Evolutionary conservation across 2,888 invertebrate genomes (phyloP).

Genomic region (Pristionchus exspectatus): DNA sequence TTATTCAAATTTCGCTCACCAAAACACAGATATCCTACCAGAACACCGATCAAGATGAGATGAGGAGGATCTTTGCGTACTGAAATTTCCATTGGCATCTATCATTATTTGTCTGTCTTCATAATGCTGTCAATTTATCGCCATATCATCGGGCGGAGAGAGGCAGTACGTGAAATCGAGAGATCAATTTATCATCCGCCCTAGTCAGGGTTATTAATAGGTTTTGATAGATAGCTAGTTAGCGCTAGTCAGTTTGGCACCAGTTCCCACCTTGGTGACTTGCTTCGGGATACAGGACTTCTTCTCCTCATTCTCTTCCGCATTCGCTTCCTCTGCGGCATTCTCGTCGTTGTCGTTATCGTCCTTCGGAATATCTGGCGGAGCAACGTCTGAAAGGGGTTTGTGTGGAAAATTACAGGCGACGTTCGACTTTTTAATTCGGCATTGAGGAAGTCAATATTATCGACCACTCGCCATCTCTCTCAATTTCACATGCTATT

Average conservation of each 20-base stretch:
- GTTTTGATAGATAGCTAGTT: no score
- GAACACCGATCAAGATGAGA: constrained; percentile 76
- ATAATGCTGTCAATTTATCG: neutral
- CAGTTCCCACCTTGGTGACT: neutral
- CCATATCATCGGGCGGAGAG: no score
- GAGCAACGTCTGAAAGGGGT: neutral
- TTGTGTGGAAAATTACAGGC: neutral
- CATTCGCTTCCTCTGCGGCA: neutral
- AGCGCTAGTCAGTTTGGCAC: no score
- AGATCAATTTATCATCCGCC: no score
- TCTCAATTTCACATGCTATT: no score
- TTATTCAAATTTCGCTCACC: constrained; percentile 59
- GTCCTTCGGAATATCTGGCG: constrained; percentile 8
- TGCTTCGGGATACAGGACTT: constrained; percentile 23
- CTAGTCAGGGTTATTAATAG: no score
- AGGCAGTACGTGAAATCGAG: no score
- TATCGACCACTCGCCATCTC: neutral
- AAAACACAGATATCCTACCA: constrained; percentile 77
- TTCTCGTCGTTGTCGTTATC: neutral
- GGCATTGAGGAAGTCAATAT: neutral
- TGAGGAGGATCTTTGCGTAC: constrained; percentile 71
- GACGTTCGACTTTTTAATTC: neutral
- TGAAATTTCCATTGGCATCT: neutral
- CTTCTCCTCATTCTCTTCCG: constrained; percentile 25
- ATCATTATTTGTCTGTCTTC: neutral